Conservation (phyloP, 2,888 invertebrate genomes). For the Acronicta psi region DNA sequence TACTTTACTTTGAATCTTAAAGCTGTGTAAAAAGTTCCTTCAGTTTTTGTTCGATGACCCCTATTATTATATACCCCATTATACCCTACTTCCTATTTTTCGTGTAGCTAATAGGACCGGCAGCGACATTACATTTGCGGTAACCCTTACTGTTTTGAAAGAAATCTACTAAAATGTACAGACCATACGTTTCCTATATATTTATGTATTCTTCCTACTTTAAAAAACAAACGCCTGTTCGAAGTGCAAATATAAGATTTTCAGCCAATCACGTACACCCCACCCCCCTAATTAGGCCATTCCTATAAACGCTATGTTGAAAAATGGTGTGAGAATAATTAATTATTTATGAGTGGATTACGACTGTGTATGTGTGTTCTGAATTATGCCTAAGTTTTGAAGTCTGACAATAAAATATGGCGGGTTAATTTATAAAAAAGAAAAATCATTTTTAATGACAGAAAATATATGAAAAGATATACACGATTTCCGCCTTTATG, state of each 20-base stretch:
- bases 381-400: slow-evolving; percentile 55
- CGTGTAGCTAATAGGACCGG: no score
- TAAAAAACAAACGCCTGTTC: not conserved
- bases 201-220: not conserved
- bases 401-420: slow-evolving; percentile 14
- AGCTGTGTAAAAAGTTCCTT: not conserved
- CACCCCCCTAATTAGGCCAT: slow-evolving; percentile 47
- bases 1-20: not conserved
- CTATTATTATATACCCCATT: no score
- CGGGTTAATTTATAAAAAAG: slow-evolving; percentile 5
- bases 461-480: no score
- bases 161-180: not conserved
- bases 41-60: no score
- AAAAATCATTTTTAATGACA: not conserved
- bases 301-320: slow-evolving; percentile 45
- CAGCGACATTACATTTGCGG: no score
- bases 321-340: slow-evolving; percentile 43
- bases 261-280: slow-evolving; percentile 43
- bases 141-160: not conserved
- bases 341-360: slow-evolving; percentile 57
- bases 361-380: slow-evolving; percentile 60
- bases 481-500: not conserved
- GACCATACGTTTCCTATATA: not conserved
- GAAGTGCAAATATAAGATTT: not conserved
- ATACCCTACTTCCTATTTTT: no score